Evolutionary conservation across 2,888 invertebrate genomes (phyloP).

Genomic region (Parasteatoda lunata): DNA sequence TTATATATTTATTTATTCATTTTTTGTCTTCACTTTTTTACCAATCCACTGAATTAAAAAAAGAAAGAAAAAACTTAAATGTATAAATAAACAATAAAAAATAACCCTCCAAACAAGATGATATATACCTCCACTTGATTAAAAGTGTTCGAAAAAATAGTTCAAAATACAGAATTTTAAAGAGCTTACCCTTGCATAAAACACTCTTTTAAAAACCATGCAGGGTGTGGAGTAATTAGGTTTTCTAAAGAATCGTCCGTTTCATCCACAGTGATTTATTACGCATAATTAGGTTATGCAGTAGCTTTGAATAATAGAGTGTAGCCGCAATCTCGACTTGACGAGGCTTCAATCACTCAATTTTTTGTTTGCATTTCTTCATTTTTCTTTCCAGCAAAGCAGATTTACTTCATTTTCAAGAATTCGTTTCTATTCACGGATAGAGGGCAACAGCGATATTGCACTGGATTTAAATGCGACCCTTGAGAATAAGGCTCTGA

Average conservation of each 20-base stretch:
- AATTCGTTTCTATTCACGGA: constrained; percentile 16
- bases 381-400: constrained; percentile 43
- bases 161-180: constrained; percentile 59
- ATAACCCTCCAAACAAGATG: not conserved
- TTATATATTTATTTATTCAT: no score
- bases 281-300: constrained; percentile 64
- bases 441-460: constrained; percentile 48
- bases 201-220: constrained; percentile 42
- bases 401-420: constrained; percentile 22
- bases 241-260: constrained; percentile 41
- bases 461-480: constrained; percentile 59
- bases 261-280: constrained; percentile 61
- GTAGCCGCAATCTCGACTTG: constrained; percentile 53
- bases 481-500: constrained; percentile 27
- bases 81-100: no score
- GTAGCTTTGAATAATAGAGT: constrained; percentile 55
- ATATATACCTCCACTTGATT: constrained; percentile 52
- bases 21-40: no score
- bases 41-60: no score
- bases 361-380: constrained; percentile 53
- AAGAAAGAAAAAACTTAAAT: no score
- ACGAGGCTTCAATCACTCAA: constrained; percentile 63
- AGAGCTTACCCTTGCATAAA: constrained; percentile 32
- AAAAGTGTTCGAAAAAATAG: constrained; percentile 51
- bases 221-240: constrained; percentile 57